Evolutionary conservation across 2,113 vertebrate species (phyloP).

Genomic region (Eupsittula cactorum): DNA sequence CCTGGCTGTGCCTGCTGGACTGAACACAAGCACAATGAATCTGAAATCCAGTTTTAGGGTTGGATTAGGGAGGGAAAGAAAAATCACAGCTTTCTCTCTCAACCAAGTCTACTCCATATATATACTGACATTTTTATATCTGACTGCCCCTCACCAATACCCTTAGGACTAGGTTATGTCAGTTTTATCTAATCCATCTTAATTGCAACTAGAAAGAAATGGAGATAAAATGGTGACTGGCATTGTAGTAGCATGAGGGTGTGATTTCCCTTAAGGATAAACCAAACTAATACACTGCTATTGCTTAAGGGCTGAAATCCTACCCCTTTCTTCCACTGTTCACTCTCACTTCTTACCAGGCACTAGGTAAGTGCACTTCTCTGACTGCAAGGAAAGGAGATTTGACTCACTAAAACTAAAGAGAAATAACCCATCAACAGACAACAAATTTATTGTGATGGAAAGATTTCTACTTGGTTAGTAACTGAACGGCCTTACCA

Average conservation of each 20-base stretch:
- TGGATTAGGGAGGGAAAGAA: neutral
- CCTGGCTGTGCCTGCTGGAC: neutral
- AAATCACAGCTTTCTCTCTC: neutral
- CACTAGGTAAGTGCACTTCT: neutral
- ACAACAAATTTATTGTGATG: neutral
- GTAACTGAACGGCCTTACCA: neutral
- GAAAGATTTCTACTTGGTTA: neutral
- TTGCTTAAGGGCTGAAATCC: neutral
- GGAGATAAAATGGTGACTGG: neutral
- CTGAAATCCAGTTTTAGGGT: neutral
- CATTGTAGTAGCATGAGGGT: neutral
- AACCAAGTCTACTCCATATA: neutral
- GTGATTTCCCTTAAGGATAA: neutral
- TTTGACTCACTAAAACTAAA: neutral
- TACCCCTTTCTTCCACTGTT: neutral
- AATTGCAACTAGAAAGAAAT: neutral
- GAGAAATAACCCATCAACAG: neutral
- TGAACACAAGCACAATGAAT: neutral
- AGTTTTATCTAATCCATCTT: neutral
- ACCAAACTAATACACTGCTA: neutral
- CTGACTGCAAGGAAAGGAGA: neutral
- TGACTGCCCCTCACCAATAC: neutral
- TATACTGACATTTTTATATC: neutral
- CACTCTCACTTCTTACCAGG: neutral
- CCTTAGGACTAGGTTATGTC: neutral